These are phyloP conservation scores for Rhopalosiphum maidis DNA, from an alignment of 1,140 invertebrate species.

Conservation along the genomic window DNA sequence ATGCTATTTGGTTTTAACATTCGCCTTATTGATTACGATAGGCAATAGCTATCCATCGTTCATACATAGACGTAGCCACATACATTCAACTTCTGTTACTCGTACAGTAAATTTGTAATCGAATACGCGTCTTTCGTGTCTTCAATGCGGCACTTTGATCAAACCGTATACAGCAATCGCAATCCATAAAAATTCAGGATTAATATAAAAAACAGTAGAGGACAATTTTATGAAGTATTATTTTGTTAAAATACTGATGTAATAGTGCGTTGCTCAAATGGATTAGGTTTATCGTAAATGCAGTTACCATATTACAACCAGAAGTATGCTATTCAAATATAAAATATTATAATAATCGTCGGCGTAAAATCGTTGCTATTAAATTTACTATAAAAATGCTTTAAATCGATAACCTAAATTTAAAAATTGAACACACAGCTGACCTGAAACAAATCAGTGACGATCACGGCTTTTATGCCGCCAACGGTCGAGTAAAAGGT, in stretches of 20 bases:
- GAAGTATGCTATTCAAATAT: no score
- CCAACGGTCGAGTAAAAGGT: conserved; percentile 87
- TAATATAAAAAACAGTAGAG: neutral
- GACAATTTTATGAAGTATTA: neutral
- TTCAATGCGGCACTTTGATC: neutral
- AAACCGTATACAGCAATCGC: neutral
- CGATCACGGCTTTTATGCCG: conserved; percentile 88
- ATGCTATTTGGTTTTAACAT: neutral
- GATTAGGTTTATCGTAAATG: no score
- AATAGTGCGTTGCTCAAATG: no score
- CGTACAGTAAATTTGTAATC: neutral
- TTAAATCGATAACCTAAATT: no score
- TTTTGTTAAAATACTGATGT: no score
- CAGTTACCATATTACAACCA: no score
- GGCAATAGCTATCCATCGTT: neutral
- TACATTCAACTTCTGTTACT: neutral
- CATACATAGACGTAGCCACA: neutral
- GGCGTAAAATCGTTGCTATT: no score
- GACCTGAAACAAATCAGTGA: conserved; percentile 83
- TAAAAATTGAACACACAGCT: neutral
- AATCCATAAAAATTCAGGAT: neutral
- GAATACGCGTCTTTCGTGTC: neutral
- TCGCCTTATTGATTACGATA: neutral
- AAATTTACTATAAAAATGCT: no score
- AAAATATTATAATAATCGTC: no score